A percentile compares a stretch with the other conserved stretches of the same genome.
phyloP scores from a whole-genome alignment of 2,797 vertebrate species.

The Arrhamphus sclerolepis region DNA sequence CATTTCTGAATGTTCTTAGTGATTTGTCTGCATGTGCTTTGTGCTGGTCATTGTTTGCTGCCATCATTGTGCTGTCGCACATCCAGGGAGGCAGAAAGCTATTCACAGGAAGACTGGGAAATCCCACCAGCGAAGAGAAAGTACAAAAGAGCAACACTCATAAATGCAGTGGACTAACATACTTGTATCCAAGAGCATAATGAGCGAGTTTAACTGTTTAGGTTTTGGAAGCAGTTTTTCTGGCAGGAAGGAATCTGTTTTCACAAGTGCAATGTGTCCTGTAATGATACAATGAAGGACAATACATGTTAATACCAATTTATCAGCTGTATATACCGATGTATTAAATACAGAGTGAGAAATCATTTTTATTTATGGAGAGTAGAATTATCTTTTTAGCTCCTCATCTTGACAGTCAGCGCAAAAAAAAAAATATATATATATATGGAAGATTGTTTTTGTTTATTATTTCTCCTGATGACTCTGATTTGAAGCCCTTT shows the following conservation, averaged over 20 bases:
- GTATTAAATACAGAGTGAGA: no score
- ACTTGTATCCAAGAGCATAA: slow-evolving; percentile 72
- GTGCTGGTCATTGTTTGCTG: slow-evolving; percentile 73
- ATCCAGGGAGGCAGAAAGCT: slow-evolving; percentile 66
- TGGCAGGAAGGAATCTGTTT: slow-evolving; percentile 44
- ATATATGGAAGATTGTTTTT: no score
- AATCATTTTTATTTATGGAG: neutral
- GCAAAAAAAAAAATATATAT: no score
- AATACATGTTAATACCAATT: slow-evolving; percentile 3
- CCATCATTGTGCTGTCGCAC: slow-evolving; percentile 74
- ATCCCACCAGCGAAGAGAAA: slow-evolving; percentile 70
- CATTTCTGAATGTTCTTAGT: slow-evolving; percentile 53
- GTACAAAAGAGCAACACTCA: slow-evolving; percentile 75
- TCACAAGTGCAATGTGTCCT: slow-evolving; percentile 51
- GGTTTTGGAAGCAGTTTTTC: slow-evolving; percentile 44
- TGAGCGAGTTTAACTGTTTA: slow-evolving; percentile 75
- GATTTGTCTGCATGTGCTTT: slow-evolving; percentile 70
- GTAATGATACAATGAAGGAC: slow-evolving; percentile 18
- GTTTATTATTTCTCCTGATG: no score
- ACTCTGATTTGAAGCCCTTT: neutral
- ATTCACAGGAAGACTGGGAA: slow-evolving; percentile 75
- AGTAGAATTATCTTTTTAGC: neutral
- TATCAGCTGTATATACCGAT: no score
- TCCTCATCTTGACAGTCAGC: neutral
- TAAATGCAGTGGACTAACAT: slow-evolving; percentile 69